Percentiles rank a stretch among this genome's conserved stretches.
Evolutionary conservation across 2,888 invertebrate species (phyloP).

Genomic region (Conomelus anceps): DNA sequence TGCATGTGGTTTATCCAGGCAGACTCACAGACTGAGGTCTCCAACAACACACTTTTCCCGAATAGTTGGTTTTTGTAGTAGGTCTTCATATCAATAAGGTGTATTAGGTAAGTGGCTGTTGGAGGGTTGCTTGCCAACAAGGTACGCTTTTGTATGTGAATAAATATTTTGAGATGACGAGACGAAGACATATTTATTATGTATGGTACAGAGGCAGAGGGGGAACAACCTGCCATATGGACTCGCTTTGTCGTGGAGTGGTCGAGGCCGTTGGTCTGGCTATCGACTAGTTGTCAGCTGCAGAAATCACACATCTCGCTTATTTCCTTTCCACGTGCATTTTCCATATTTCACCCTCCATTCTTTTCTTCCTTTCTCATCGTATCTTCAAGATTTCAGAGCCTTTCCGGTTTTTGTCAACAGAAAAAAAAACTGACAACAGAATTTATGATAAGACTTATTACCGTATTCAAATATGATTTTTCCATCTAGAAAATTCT

Average conservation of each 20-base stretch:
- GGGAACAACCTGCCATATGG: neutral
- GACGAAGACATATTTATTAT: neutral
- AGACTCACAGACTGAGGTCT: neutral
- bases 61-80: neutral
- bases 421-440: neutral
- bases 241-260: neutral
- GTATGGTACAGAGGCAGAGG: neutral
- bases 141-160: neutral
- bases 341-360: neutral
- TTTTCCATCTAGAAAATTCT: no score
- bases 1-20: neutral
- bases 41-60: neutral
- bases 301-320: neutral
- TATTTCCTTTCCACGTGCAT: neutral
- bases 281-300: neutral
- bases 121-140: neutral
- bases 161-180: neutral
- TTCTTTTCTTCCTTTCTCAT: neutral
- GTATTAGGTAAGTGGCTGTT: neutral
- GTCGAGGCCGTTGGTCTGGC: neutral
- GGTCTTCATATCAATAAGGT: neutral
- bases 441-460: neutral
- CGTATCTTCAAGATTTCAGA: neutral
- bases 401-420: neutral
- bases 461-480: no score